A percentile compares a stretch with the other conserved stretches of the same genome.
Evolutionary conservation across 2,888 invertebrate genomes (phyloP).

Genomic region (Pyrocoelia pectoralis): DNA sequence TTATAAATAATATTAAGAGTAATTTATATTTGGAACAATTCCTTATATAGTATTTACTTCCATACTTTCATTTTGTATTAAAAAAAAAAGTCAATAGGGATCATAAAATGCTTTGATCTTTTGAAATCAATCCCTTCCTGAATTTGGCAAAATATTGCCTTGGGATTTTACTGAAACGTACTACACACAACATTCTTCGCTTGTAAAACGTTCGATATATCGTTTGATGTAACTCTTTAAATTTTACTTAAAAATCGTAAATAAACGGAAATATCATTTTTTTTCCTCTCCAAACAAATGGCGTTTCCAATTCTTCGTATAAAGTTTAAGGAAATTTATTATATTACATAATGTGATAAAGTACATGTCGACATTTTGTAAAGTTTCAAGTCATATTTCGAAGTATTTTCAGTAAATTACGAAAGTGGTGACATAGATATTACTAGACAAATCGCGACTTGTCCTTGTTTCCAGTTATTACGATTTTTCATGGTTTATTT

Average conservation of each 20-base stretch:
- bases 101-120: conserved; percentile 22
- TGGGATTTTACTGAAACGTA: conserved; percentile 6
- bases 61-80: background rate
- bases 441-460: conserved; percentile 9
- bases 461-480: background rate
- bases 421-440: conserved; percentile 9
- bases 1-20: background rate
- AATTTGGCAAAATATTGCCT: conserved; percentile 20
- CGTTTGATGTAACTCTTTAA: conserved; percentile 12
- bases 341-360: background rate
- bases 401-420: conserved; percentile 10
- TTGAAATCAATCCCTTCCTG: conserved; percentile 21
- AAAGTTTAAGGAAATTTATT: background rate
- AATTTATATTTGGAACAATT: background rate
- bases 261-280: background rate
- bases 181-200: conserved; percentile 11
- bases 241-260: background rate
- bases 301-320: background rate
- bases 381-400: conserved; percentile 1
- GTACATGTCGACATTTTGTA: background rate
- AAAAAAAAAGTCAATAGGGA: conserved; percentile 5
- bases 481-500: background rate
- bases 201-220: conserved; percentile 10
- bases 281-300: background rate
- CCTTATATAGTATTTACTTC: conserved; percentile 3